Conservation (phyloP, 1,140 invertebrate genomes). For the Calephelis nemesis region DNA sequence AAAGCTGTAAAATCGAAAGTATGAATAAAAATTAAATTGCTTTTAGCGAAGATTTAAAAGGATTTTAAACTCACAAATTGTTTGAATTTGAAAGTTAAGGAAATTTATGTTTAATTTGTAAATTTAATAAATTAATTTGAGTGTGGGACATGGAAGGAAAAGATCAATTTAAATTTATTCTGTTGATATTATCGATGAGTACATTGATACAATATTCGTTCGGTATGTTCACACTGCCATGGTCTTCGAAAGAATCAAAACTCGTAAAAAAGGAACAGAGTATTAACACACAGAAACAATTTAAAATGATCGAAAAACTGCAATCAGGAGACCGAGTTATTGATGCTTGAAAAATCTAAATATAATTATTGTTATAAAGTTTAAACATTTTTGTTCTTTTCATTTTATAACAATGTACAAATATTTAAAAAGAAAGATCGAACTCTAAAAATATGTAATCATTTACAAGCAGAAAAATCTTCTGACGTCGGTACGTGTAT, state of each 20-base stretch:
- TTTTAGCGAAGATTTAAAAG: too few species aligned
- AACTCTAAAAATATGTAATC: too few species aligned
- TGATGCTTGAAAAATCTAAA: not conserved
- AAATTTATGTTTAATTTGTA: not conserved
- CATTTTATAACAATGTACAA: slow-evolving; percentile 42
- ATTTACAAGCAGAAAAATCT: too few species aligned
- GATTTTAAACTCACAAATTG: too few species aligned
- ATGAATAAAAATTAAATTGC: too few species aligned
- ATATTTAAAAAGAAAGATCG: slow-evolving; percentile 38
- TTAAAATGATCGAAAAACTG: slow-evolving; percentile 24
- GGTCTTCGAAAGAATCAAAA: slow-evolving; percentile 7
- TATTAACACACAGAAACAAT: slow-evolving; percentile 13
- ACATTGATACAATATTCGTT: slow-evolving; percentile 50
- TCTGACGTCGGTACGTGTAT: too few species aligned
- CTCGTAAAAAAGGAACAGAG: not conserved
- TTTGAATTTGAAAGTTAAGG: not conserved
- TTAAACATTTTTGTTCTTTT: slow-evolving; percentile 43
- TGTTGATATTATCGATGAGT: slow-evolving; percentile 48
- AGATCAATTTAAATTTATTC: slow-evolving; percentile 43
- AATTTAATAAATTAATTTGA: not conserved
- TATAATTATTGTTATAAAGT: slow-evolving; percentile 21
- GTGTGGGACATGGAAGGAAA: slow-evolving; percentile 41
- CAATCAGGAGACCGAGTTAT: not conserved
- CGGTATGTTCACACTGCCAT: slow-evolving; percentile 39
- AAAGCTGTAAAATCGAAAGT: too few species aligned